Conservation (phyloP, 2,888 invertebrate genomes). For the Conomelus anceps region DNA sequence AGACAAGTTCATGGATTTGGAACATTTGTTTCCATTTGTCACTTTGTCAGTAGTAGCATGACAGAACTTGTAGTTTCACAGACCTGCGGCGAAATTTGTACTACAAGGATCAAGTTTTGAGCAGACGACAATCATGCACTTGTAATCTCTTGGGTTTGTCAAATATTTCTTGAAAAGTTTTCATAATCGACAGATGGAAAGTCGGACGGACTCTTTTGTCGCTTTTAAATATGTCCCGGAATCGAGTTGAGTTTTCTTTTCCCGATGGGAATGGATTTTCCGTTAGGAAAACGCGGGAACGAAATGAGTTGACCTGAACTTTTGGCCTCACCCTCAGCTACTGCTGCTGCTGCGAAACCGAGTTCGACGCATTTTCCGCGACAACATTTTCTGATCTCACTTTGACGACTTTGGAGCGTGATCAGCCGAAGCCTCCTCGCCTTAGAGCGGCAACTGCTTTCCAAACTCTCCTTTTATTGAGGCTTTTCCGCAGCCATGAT, state of each 20-base stretch:
- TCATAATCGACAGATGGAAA: conserved; percentile 7
- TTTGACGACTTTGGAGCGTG: background rate
- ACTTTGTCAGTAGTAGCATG: background rate
- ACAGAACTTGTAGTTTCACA: background rate
- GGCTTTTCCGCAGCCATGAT: background rate
- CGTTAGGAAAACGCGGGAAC: conserved; percentile 1
- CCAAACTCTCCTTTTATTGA: background rate
- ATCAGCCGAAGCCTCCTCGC: background rate
- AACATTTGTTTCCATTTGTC: background rate
- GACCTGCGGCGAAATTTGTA: background rate
- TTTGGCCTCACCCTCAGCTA: background rate
- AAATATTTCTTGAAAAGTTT: conserved; percentile 3
- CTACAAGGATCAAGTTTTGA: background rate
- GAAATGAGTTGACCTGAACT: conserved; percentile 11
- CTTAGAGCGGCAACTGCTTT: background rate
- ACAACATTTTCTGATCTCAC: conserved; percentile 2
- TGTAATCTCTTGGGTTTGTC: conserved; percentile 9
- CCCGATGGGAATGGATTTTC: conserved; percentile 10
- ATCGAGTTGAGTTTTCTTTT: conserved; percentile 9
- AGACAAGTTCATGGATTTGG: background rate
- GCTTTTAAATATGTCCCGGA: conserved; percentile 12
- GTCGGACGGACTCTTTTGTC: conserved; percentile 5
- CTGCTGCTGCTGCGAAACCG: background rate
- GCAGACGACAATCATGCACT: background rate
- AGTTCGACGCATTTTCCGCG: background rate